Base-by-base conservation (phyloP, 2,113 vertebrate species). In the Lophochroa leadbeateri region DNA sequence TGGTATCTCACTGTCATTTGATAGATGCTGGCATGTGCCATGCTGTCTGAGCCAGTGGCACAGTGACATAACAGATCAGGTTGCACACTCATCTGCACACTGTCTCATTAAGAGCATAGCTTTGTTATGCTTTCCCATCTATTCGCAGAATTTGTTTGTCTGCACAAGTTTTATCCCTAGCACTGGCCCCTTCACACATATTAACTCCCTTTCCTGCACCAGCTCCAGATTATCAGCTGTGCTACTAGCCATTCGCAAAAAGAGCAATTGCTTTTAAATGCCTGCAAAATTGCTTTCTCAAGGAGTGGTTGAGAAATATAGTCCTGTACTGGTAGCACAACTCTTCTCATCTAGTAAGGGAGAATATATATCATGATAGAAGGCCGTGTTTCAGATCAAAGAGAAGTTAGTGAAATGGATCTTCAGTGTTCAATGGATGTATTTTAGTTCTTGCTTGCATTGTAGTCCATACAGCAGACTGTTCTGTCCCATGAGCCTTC, bases 401-500 rank as follows among this genome's bases (percentile, higher is more conserved):
- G n/a, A 23, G 21, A 91, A 68, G 10, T 41, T 29, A 71, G 20
- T 69, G 33, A 90, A 78, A 60, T 39, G 60, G 5, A 52, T 68
- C 18, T 91, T 68, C 13, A 53, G 17, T 60, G 44, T 79, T 89
- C 9, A 31, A 4, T 46, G 61, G 10, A 24, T 70, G 2, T 41
- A 27, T 65, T 74, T 55, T 80, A 68, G 43, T 82, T 94, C 21
- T 91, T 79, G 47, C 75, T 92, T 97, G 19, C 76, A 23, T 94
- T 74, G n/a, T 93, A 99, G 99, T 98, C 98, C 58, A 96, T 99
- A 46, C 98, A 99, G 41, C 99, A 99, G 97, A 98, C 96, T 44
- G 96, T 99, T 92, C 97, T 99, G 91, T 99, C 99, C 46, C 98
- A 99, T 11, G 99, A 99, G 41, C 98, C 98, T 13, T 98, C 98